Conservation (phyloP, 1,140 invertebrate species). For the Stratiolaelaps scimitus region DNA sequence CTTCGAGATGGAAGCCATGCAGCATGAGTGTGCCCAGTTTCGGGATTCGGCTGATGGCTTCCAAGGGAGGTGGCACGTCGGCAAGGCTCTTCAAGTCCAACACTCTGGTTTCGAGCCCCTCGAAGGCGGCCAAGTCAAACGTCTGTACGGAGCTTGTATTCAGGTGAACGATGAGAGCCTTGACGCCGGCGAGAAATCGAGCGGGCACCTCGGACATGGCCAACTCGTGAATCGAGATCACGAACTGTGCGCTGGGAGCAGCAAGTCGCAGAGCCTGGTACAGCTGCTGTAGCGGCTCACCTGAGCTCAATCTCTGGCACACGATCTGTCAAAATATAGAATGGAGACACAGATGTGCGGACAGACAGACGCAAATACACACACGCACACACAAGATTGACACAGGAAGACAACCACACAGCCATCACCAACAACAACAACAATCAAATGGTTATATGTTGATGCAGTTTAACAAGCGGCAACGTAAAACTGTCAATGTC, state of each 20-base stretch:
- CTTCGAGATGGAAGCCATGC: conserved; percentile 17
- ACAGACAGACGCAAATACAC: too few species aligned
- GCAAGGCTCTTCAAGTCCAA: conserved; percentile 16
- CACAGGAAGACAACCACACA: too few species aligned
- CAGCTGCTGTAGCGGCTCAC: conserved; percentile 4
- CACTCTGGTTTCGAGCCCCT: conserved; percentile 1
- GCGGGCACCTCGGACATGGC: not conserved
- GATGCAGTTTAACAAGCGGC: too few species aligned
- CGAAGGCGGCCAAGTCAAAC: conserved; percentile 13
- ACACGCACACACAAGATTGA: too few species aligned
- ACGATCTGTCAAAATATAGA: conserved; percentile 14
- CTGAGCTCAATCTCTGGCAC: conserved; percentile 21
- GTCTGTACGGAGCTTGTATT: not conserved
- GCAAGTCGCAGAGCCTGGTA: not conserved
- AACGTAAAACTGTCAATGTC: too few species aligned
- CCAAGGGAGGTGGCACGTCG: not conserved
- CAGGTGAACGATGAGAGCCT: conserved; percentile 13
- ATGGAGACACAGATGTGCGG: not conserved
- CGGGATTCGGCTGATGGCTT: conserved; percentile 11
- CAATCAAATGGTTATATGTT: too few species aligned
- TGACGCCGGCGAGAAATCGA: conserved; percentile 11
- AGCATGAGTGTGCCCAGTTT: conserved; percentile 23
- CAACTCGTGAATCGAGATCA: not conserved
- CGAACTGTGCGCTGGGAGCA: not conserved
- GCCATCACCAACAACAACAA: too few species aligned